Base-by-base conservation (phyloP, 1,140 invertebrate species). In the Hyphantria cunea region DNA sequence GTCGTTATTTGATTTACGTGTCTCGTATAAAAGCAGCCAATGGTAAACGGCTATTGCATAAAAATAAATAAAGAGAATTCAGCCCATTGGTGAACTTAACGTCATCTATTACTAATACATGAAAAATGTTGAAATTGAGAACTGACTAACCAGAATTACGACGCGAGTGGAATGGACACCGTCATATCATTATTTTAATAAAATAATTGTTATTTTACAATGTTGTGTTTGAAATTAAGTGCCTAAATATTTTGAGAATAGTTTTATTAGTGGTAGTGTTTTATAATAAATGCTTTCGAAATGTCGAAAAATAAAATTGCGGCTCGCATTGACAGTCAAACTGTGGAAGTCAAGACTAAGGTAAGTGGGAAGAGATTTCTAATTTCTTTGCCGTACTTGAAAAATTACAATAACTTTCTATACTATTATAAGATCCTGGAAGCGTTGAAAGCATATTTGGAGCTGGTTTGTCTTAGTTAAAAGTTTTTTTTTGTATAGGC, bases 261-360 rank as follows among this genome's bases (percentile, higher is more conserved):
- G 66, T 74, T 71, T 76, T 80, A 72, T 74, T 71, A 76, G 63
- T 84, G 69, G 69, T 74, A 78, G 75, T 74, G 76, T 76, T 70
- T 79, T 81, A 60, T 58, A 74, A 75, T 81, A 82, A 89, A 89
- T 89, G 87, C 80, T 81, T 76, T 79, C 82, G 90, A 92, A 84
- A 95, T 95, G 94, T 95, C 94, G 67, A 95, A 94, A 80, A 94
- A 92, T 74, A 94, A 94, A 91, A 92, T 93, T 69, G 92, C 93
- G 63, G 92, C 92, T 82, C 89, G 92, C 70, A 86, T 92, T 76
- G 93, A 94, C 85, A 93, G 92, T 78, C 92, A 91, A 82, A 92
- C 92, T 84, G 92, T 95, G 67, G 93, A 94, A 90, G 93, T 95
- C 56, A 95, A 95, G 86, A 95, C 94, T 88, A 95, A 95, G 92